phyloP scores from a whole-genome alignment of 2,888 invertebrate species.

The Philonicus albiceps region DNA sequence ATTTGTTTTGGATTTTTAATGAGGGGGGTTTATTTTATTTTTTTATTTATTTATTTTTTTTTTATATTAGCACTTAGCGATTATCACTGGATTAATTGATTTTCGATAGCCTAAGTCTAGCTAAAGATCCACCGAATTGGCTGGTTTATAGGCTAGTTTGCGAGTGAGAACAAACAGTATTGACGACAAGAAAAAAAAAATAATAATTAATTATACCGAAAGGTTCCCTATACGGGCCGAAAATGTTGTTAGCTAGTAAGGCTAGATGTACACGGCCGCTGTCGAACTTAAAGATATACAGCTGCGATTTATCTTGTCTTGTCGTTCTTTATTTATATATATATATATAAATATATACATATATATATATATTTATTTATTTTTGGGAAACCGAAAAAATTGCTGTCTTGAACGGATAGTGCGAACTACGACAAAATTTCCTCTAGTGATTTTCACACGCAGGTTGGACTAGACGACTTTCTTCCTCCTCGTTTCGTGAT shows the following conservation, averaged over 20 bases:
- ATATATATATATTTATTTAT: too few species aligned
- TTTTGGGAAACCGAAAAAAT: not conserved
- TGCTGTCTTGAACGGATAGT: not conserved
- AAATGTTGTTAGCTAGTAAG: not conserved
- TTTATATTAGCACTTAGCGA: not conserved
- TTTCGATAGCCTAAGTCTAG: not conserved
- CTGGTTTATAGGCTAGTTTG: not conserved
- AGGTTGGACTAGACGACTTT: conserved; percentile 17
- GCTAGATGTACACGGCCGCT: not conserved
- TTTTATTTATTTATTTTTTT: not conserved
- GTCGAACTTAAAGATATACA: not conserved
- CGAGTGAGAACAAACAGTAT: not conserved
- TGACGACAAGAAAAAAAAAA: not conserved
- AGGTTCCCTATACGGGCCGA: not conserved
- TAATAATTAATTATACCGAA: not conserved
- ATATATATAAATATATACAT: too few species aligned
- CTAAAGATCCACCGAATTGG: not conserved
- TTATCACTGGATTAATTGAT: not conserved
- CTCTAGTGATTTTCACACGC: conserved; percentile 29
- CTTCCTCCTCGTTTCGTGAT: not conserved
- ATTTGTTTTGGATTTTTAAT: not conserved
- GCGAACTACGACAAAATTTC: conserved; percentile 27
- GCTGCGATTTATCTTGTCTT: not conserved
- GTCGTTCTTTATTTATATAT: not conserved
- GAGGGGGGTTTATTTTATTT: not conserved